These are phyloP conservation scores for Cladopsammia gracilis DNA, from an alignment of 64 coral and sea anemone genomes.

Conservation along the genomic window DNA sequence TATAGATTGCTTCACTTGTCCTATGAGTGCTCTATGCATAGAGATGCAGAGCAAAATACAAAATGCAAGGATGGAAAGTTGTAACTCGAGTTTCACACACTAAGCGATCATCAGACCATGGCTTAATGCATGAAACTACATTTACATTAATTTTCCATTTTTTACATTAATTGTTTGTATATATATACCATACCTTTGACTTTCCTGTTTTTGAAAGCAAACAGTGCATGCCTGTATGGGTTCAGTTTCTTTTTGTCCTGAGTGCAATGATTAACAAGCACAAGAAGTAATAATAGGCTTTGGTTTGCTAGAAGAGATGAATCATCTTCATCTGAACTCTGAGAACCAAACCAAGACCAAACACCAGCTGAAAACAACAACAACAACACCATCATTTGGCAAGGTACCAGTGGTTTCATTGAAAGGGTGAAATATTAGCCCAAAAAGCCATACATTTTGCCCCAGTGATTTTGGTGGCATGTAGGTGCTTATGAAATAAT, in stretches of 20 bases:
- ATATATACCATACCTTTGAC: slow-evolving; percentile 67
- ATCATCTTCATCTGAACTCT: slow-evolving; percentile 29
- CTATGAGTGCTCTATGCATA: too few relatives aligned
- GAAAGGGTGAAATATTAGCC: too few relatives aligned
- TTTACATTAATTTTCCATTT: too few relatives aligned
- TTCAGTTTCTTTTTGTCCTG: slow-evolving; percentile 89
- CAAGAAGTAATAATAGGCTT: slow-evolving; percentile 86
- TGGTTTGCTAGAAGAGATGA: slow-evolving; percentile 84
- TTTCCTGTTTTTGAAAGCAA: slow-evolving; percentile 83
- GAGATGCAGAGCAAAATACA: too few relatives aligned
- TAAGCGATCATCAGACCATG: too few relatives aligned
- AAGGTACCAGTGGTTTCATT: not conserved
- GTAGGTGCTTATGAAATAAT: too few relatives aligned
- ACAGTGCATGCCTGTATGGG: slow-evolving; percentile 91
- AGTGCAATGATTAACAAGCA: slow-evolving; percentile 98
- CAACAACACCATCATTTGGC: not conserved
- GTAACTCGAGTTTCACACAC: too few relatives aligned
- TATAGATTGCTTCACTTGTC: too few relatives aligned
- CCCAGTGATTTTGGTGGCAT: too few relatives aligned
- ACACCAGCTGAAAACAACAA: slow-evolving; percentile 79
- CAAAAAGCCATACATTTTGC: too few relatives aligned
- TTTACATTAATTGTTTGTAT: not conserved
- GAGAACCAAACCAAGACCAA: slow-evolving; percentile 96
- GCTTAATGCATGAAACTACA: too few relatives aligned
- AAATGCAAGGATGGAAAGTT: too few relatives aligned